Conservation (phyloP, 2,113 vertebrate genomes). For the Lasiurus cinereus region DNA sequence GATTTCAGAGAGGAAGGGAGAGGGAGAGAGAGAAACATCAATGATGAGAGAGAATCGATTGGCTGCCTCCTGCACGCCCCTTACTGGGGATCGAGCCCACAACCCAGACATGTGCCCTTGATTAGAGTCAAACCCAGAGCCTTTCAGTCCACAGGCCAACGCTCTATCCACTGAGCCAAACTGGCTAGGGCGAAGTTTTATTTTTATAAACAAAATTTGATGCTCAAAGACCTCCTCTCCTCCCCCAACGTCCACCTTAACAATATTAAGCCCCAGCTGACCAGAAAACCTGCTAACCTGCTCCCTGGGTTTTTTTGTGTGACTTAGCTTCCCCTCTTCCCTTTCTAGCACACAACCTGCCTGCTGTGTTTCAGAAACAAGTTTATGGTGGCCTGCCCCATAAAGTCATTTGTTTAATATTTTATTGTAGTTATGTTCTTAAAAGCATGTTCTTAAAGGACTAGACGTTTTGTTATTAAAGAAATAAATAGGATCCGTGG, state of each 20-base stretch:
- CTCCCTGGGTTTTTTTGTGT: neutral
- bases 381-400: neutral
- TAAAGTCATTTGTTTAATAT: conserved; percentile 34
- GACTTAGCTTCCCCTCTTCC: neutral
- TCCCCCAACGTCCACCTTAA: neutral
- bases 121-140: too few species aligned
- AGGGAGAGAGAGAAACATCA: too few species aligned
- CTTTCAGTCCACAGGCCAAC: too few species aligned
- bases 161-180: too few species aligned
- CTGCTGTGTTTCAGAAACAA: neutral
- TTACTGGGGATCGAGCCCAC: too few species aligned
- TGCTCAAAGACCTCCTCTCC: neutral
- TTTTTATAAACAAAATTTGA: conserved; percentile 37
- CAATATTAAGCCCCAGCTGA: neutral
- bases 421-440: neutral
- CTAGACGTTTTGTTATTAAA: conserved; percentile 44
- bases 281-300: neutral
- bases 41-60: too few species aligned
- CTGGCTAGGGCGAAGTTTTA: neutral
- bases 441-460: conserved; percentile 46
- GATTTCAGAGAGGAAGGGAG: too few species aligned
- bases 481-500: conserved; percentile 20
- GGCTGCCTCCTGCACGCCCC: too few species aligned
- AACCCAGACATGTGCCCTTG: too few species aligned
- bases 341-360: neutral